These are phyloP conservation scores for Cebus imitator DNA, from an alignment of 2,113 vertebrate genomes.

Conservation along the genomic window DNA sequence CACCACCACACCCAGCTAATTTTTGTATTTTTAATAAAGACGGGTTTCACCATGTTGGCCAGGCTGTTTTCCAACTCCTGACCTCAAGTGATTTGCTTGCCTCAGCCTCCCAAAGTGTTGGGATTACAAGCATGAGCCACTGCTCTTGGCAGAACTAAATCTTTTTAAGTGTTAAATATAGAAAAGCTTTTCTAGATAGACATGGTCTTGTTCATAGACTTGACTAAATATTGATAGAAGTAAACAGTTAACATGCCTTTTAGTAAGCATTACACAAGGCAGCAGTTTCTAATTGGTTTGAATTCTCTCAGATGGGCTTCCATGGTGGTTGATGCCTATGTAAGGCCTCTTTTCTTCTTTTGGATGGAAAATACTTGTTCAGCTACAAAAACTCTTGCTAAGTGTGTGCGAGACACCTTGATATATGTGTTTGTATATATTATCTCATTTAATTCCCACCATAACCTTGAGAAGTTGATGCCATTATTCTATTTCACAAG, in stretches of 20 bases:
- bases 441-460: not conserved
- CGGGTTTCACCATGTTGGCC: no score
- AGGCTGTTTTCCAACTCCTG: no score
- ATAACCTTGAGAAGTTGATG: not conserved
- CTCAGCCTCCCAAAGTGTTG: no score
- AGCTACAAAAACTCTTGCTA: not conserved
- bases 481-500: not conserved
- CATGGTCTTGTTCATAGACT: not conserved
- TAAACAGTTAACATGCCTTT: not conserved
- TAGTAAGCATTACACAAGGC: not conserved
- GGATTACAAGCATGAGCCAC: no score
- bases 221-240: not conserved
- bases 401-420: not conserved
- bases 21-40: no score
- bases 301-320: not conserved
- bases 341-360: not conserved
- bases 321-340: not conserved
- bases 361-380: not conserved
- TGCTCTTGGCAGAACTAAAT: no score
- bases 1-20: no score
- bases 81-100: no score
- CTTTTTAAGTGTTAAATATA: not conserved
- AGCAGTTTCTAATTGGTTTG: not conserved
- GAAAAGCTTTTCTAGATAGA: not conserved
- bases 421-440: rapidly evolving